A percentile compares a stretch with the other conserved stretches of the same genome.
phyloP scores from a whole-genome alignment of 2,113 vertebrate species.

The Acanthochromis polyacanthus region DNA sequence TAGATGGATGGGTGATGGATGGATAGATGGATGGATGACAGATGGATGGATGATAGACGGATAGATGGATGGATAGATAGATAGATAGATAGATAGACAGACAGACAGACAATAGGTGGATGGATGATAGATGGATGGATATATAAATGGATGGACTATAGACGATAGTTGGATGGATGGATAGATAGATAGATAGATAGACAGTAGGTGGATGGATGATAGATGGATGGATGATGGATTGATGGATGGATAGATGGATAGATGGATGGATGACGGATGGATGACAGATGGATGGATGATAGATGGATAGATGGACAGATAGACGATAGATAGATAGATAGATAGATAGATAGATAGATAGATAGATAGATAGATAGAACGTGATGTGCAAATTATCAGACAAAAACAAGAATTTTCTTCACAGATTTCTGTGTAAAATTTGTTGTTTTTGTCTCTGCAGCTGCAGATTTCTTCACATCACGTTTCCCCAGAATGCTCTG shows the following conservation, averaged over 20 bases:
- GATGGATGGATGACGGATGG: constrained; percentile 41
- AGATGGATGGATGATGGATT: no score
- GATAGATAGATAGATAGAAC: background rate
- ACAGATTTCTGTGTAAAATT: no score
- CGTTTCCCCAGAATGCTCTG: background rate
- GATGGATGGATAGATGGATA: constrained; percentile 33
- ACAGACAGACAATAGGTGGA: no score
- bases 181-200: constrained; percentile 44
- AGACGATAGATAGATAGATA: constrained; percentile 1
- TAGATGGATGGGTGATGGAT: no score
- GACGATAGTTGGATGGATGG: constrained; percentile 37
- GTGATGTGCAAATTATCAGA: no score
- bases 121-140: constrained; percentile 36
- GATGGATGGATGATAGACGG: constrained; percentile 37
- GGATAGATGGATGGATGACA: constrained; percentile 32
- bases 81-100: constrained; percentile 44
- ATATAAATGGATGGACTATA: constrained; percentile 32
- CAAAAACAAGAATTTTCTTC: no score
- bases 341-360: constrained; percentile 30
- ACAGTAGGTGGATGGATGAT: constrained; percentile 43
- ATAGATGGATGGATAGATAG: constrained; percentile 41
- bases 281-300: constrained; percentile 42
- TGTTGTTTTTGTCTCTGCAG: background rate
- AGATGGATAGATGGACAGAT: constrained; percentile 44
- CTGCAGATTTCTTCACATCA: background rate